phyloP scores from a whole-genome alignment of 1,140 invertebrate species.

The Pentalonia nigronervosa region DNA sequence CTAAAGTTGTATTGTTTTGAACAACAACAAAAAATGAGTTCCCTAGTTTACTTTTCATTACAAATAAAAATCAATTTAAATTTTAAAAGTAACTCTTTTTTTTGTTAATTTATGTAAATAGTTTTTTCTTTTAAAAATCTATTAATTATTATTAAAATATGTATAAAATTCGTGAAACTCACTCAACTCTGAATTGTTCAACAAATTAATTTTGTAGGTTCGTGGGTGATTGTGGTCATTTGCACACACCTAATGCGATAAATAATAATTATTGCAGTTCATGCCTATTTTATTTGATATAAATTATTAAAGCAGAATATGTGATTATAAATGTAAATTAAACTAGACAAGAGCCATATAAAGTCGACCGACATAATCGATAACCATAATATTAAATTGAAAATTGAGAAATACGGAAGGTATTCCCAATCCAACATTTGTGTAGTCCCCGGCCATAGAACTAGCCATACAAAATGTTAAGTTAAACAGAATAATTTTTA shows the following conservation, averaged over 20 bases:
- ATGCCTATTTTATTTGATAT: background rate
- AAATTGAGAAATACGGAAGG: background rate
- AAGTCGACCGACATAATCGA: background rate
- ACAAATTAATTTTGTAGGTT: background rate
- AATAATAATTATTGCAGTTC: background rate
- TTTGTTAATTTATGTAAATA: background rate
- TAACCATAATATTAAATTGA: background rate
- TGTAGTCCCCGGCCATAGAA: background rate
- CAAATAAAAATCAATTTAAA: background rate
- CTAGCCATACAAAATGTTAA: background rate
- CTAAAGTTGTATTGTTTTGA: background rate
- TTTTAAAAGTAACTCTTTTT: conserved; percentile 6
- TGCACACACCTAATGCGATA: background rate
- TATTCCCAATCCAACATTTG: background rate
- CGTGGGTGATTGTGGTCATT: background rate
- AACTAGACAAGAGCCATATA: background rate
- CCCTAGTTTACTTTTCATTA: background rate
- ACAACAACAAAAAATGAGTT: background rate
- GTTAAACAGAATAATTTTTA: background rate
- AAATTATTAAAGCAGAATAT: background rate
- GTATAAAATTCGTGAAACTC: background rate
- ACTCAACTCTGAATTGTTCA: background rate
- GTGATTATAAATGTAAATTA: background rate
- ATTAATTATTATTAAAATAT: background rate
- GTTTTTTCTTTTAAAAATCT: background rate